Evolutionary conservation across 2,113 vertebrate genomes (phyloP).

Genomic region (Esox niger): DNA sequence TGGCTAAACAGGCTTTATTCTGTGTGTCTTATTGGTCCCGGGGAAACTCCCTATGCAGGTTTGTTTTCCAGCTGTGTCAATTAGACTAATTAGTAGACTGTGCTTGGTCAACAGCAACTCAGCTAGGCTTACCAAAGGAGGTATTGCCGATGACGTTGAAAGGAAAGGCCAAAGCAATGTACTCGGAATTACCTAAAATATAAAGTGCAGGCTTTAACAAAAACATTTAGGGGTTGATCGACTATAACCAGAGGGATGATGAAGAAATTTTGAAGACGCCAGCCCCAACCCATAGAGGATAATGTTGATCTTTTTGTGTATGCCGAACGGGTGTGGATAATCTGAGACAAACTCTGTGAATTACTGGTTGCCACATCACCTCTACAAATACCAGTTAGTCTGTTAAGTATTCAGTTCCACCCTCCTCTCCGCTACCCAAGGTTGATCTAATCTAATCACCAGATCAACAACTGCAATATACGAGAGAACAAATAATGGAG

Average conservation of each 20-base stretch:
- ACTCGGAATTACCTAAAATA: neutral
- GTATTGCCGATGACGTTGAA: neutral
- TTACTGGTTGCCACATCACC: neutral
- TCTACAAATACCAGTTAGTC: constrained; percentile 5
- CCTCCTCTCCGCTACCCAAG: constrained; percentile 65
- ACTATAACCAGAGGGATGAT: neutral
- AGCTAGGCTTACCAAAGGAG: neutral
- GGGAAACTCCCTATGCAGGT: neutral
- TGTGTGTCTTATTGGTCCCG: no score
- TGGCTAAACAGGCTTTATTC: no score
- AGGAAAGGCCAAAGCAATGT: neutral
- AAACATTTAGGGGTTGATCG: neutral
- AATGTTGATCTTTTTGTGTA: neutral
- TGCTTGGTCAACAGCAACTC: neutral
- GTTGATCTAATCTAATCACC: constrained; percentile 96
- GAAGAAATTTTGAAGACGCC: neutral
- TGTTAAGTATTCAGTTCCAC: constrained; percentile 67
- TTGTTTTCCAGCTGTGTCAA: neutral
- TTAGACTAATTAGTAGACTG: neutral
- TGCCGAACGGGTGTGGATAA: neutral
- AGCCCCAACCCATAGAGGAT: no score
- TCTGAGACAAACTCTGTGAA: neutral
- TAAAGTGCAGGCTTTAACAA: neutral
- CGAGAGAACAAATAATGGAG: constrained; percentile 91
- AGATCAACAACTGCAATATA: constrained; percentile 87